Base-by-base conservation (phyloP, 2,888 invertebrate species). In the Drosophila trichaetosa region DNA sequence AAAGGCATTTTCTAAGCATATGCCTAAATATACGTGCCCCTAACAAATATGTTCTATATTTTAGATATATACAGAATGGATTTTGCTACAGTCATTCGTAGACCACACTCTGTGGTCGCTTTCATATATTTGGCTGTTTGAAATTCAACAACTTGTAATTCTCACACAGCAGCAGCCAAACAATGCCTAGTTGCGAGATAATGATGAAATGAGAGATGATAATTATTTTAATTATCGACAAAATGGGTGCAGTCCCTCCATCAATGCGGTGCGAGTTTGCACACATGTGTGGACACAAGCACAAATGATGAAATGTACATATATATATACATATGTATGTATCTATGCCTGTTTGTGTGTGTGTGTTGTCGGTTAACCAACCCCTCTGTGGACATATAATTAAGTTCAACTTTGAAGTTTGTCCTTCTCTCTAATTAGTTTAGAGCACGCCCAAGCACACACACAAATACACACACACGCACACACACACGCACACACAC, bases 331-430 rank as follows among this genome's bases (percentile, higher is more conserved):
- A n/a, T 24, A 2, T 21, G 7, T 21, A 0, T 34, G 27, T 11
- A 67, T 67, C 21, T 58, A 8, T 21, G 16, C 10, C 1, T 24
- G 24, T 27, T 11, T 11, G 58, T 31, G 48, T 31, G 7, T 42
- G n/a, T 46, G 49, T 48, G 49, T 18, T 13, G 11, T 13, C 11
- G 16, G 46, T 46, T 46, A 46, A 4, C 31, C 33, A 31, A 13
- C 29, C 29, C 24, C 53, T 40, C 31, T 42, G 34, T 52, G 48
- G 29, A 29, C 54, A 59, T 71, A 52, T 69, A 62, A 79, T 75
- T 79, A 60, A 69, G 69, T 76, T 80, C 57, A 65, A 76, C 73
- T 69, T 76, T 54, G 59, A 31, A 69, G 76, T 76, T 71, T 48
- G 56, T 51, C 52, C 66, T 58, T 31, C 33, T 68, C 46, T 42